Evolutionary conservation across 2,888 invertebrate genomes (phyloP), one percentile per base, ranked within the genome.

Genomic region (Plebejus argus): DNA sequence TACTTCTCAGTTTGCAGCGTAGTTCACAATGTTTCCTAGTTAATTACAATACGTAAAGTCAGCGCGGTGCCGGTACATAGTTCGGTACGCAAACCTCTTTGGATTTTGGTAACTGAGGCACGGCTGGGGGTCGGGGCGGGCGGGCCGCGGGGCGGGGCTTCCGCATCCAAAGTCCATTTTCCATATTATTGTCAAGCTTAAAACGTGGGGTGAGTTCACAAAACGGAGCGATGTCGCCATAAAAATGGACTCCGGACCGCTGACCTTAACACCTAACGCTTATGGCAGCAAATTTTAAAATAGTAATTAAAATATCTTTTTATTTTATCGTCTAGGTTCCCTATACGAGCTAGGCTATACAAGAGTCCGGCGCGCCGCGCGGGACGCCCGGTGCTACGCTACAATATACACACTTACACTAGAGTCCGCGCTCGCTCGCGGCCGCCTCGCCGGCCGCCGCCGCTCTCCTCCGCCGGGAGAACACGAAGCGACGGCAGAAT

Each of bases 221-320:
- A 58, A 75, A 79, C 79, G 79, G 81, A 81, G 84, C 83, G 83
- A 83, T 80, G 83, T 81, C 81, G 82, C 79, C 80, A 81, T 78
- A 82, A 85, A 86, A 87, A 85, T 86, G 87, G 86, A 87, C 89
- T 85, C 83, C 85, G 84, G 84, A 86, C 77, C 83, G 83, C 85
- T 83, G 84, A 86, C 77, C 83, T 83, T 74, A 74, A 45, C 82
- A 78, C 80, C 87, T 89, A 66, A 89, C 83, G 87, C 89, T 88
- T 90, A 91, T 91, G 91, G 91, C 92, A 91, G 91, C 90, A 86
- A 88, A 85, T 87, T 82, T 85, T 84, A 84, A 84, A 86, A 84
- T 86, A 82, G 86, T 87, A 88, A 87, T 89, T 88, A 91, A 93
- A 93, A 93, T 92, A 92, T 93, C 89, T 89, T 90, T 89, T 85